Base-by-base conservation (phyloP, 2,113 vertebrate species). In the Hippocampus guttulatus region DNA sequence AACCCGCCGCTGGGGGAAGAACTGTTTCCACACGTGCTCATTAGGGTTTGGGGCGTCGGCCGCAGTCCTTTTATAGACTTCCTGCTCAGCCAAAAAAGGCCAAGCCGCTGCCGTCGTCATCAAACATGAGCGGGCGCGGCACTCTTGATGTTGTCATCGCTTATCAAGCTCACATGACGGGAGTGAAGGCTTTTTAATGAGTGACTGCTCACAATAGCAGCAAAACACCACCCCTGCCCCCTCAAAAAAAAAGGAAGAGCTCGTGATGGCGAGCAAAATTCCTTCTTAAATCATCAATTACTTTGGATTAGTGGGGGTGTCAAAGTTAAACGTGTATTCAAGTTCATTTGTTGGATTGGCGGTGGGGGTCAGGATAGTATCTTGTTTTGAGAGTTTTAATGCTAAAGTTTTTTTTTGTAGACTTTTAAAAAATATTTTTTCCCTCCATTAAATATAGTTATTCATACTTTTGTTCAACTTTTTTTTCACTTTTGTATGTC, bases 41-140 rank as follows among this genome's bases (percentile, higher is more conserved):
- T 87, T 84, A 84, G 68, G 81, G 80, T 88, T 84, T 82, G 76
- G 79, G 84, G 77, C 55, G 66, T 70, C 2, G 51, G 58, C 83
- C 76, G 47, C 69, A 66, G 55, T 69, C 85, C 83, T 77, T 65
- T 65, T 65, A 27, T 65, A 25, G 64, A 47, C 43, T 45, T 65
- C 64, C 63, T 25, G 57, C 3, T 15, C 14, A 33, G 52, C 76
- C 33, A 45, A 49, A 64, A 67, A 69, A 49, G 15, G 21, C 33
- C 33, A 38, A 38, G 33, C 33, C 33, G 33, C n/a, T 2, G 1
- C 14, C 7, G 1, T 9, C n/a, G 7, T 65, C 14, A 7, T 65
- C 41, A 16, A 47, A n/a, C 21, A 16, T 5, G 30, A 62, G 30
- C 25, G 27, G 1, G 57, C 14, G 15, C 60, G 20, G 30, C 25